Evolutionary conservation across 2,113 vertebrate genomes (phyloP), one percentile per base, ranked within the genome.

Genomic region (Corvus cornix): DNA sequence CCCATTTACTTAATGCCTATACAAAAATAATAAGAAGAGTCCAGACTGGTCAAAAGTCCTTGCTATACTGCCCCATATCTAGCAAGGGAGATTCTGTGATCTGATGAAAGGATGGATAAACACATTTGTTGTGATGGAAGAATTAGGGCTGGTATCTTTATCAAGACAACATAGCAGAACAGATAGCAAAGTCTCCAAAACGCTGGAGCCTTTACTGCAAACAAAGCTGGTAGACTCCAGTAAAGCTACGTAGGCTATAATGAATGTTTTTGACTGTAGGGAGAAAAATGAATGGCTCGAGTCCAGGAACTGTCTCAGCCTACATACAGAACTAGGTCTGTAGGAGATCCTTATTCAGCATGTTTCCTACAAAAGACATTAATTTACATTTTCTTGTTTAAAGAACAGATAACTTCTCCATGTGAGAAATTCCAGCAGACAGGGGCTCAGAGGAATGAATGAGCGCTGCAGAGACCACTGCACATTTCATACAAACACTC

Each of bases 281-380:
- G 83, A 93, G 87, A 96, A 96, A 93, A 96, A 97, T 94, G 46
- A 81, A 56, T 81, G 93, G 90, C 90, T 78, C 2, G 0, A 75
- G n/a, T 90, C 95, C 96, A 96, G 89, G 60, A 93, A 43, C 53
- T 84, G 43, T 23, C 90, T 84, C 84, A 84, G 88, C 92, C 95
- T 92, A 94, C 95, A 37, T n/a, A 44, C n/a, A 96, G 64, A 88
- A 90, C 63, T 56, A 60, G n/a, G 76, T 87, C 83, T 72, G 83
- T 84, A 84, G 90, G 85, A 96, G 88, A 96, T 44, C 73, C 84
- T 93, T 94, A 93, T 68, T 94, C 95, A 97, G 94, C 94, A 76
- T 0, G 1, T 92, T 95, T 80, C 55, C 85, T 53, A 74, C 85
- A 75, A 64, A 96, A 90, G 72, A 72, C 69, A 78, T 90, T 49